Evolutionary conservation across 2,113 vertebrate genomes (phyloP), one percentile per base, ranked within the genome.

Genomic region (Eidolon helvum): DNA sequence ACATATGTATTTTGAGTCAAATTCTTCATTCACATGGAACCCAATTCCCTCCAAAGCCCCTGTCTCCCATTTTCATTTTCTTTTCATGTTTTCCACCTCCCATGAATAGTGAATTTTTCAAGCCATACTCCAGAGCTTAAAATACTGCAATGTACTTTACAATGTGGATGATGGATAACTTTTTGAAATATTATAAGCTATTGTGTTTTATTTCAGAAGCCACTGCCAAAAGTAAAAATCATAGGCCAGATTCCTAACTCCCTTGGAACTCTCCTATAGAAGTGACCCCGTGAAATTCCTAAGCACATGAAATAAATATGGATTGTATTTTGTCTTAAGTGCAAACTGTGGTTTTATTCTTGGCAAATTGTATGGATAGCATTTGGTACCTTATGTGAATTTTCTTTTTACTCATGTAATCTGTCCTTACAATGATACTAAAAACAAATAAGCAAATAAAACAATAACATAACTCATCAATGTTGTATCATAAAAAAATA

Each of bases 131-230:
- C 26, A 96, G 85, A 96, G 40, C 65, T 96, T 97, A 92, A 97
- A 98, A 91, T 48, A 94, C 18, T 2, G 0, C 75, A 87, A 40
- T 2, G 0, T 61, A 74, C 48, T 97, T 98, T 86, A 86, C 94
- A 98, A 79, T 18, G 16, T 61, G 93, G 53, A 89, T 92, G 79
- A 96, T 85, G 63, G 75, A 94, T 97, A 98, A 85, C 93, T 91
- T 97, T 97, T 77, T 97, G 92, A 96, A 97, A 97, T 94, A 91
- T 91, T 95, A 78, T 95, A 97, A 98, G 87, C 16, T 77, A 96
- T 94, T 98, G 89, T 92, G 65, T 96, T 97, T 91, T 95, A 97
- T 94, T 98, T 97, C 91, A 96, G 83, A 97, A 95, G 87, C 65
- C 83, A 97, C 68, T 97, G 94, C 97, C 97, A 98, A 96, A 97